phyloP scores from a whole-genome alignment of 2,113 vertebrate species.

The Orycteropus afer region DNA sequence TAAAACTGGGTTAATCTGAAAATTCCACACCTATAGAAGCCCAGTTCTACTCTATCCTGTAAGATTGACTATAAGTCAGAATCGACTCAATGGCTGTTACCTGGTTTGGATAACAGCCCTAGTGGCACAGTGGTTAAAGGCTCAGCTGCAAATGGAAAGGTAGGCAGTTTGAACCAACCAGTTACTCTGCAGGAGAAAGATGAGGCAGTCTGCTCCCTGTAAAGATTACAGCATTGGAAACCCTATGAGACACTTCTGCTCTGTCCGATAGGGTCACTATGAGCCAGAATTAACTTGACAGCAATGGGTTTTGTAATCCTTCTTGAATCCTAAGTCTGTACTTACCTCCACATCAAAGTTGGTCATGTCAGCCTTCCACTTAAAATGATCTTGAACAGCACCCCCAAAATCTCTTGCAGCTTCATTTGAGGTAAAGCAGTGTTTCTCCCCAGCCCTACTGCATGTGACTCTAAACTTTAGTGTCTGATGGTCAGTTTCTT shows the following conservation, averaged over 20 bases:
- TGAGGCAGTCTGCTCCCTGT: too few species aligned
- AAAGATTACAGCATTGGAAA: background rate
- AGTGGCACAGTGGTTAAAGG: too few species aligned
- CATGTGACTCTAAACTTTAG: slow-evolving; percentile 96
- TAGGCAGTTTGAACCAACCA: too few species aligned
- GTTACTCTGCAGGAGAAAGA: too few species aligned
- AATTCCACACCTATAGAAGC: background rate
- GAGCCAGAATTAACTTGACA: background rate
- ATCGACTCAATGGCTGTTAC: too few species aligned
- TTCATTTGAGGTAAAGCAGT: slow-evolving; percentile 96
- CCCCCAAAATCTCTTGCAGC: slow-evolving; percentile 97
- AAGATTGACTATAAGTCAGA: too few species aligned
- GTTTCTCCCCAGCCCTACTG: slow-evolving; percentile 95
- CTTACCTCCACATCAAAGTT: slow-evolving; percentile 99
- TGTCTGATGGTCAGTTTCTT: slow-evolving; percentile 73
- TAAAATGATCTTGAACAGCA: slow-evolving; percentile 95
- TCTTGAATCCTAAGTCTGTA: slow-evolving; percentile 64
- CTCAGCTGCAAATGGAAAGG: too few species aligned
- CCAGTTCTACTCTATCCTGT: too few species aligned
- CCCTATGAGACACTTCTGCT: background rate
- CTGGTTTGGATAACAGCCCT: too few species aligned
- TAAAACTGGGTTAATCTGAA: background rate
- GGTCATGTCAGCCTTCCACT: slow-evolving; percentile 99
- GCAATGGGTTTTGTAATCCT: background rate
- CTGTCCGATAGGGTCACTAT: background rate